These are phyloP conservation scores for Tragelaphus imberbis DNA, from an alignment of 2,113 vertebrate species.

Conservation along the genomic window DNA sequence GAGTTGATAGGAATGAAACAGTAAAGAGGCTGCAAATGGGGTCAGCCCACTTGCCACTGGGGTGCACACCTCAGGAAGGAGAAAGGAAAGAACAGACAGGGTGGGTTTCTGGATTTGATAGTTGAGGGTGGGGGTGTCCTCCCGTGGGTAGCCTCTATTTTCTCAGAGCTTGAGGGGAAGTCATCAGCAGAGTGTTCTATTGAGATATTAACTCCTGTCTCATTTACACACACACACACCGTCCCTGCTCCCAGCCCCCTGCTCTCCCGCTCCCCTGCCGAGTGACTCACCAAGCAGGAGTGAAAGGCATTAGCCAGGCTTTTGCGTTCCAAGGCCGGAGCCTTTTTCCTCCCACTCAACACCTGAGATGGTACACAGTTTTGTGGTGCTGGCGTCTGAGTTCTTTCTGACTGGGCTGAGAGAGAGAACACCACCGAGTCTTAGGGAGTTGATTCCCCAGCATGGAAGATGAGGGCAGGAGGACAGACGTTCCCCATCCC, in stretches of 20 bases:
- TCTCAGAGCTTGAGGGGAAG: not conserved
- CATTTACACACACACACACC: not conserved
- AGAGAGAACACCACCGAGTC: not conserved
- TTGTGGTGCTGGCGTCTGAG: not conserved
- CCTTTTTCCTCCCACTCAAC: not conserved
- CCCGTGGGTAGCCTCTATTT: not conserved
- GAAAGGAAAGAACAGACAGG: not conserved
- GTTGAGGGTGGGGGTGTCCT: not conserved
- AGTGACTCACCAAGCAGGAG: constrained; percentile 37
- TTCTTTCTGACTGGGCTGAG: not conserved
- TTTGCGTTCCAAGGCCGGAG: not conserved
- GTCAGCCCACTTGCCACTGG: rapidly evolving
- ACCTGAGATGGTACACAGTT: not conserved
- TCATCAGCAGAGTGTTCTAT: not conserved
- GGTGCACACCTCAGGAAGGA: not conserved
- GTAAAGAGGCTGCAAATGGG: not conserved
- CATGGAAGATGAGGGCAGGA: not conserved
- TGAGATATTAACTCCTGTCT: constrained; percentile 1
- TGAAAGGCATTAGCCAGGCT: not conserved
- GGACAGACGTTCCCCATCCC: not conserved
- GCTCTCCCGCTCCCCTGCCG: not conserved
- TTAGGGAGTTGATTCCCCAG: not conserved
- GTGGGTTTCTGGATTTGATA: not conserved
- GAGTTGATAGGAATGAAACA: not conserved
- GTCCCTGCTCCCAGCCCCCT: not conserved